Evolutionary conservation across 2,797 vertebrate species (phyloP).

Genomic region (Spinus pinus): DNA sequence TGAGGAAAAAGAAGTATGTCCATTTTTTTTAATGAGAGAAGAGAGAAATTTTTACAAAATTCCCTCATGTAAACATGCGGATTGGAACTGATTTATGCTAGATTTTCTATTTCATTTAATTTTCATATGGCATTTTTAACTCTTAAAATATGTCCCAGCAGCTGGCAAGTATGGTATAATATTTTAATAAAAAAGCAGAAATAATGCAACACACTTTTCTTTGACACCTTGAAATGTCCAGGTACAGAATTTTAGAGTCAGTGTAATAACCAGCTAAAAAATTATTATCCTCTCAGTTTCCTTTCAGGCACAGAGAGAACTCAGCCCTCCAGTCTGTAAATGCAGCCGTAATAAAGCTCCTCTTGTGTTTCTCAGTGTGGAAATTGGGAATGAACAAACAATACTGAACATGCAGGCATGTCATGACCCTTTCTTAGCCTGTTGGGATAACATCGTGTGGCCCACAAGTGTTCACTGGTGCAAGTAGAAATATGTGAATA

Average conservation of each 20-base stretch:
- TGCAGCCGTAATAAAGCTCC: not conserved
- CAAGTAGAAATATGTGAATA: not conserved
- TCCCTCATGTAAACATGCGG: not conserved
- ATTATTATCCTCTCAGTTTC: not conserved
- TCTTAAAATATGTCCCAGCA: not conserved
- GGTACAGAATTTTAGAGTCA: not conserved
- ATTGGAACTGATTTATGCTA: not conserved
- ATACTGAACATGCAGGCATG: not conserved
- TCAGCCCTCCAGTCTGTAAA: not conserved
- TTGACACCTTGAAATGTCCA: not conserved
- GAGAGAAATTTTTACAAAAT: not conserved
- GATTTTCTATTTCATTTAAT: not conserved
- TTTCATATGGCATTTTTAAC: not conserved
- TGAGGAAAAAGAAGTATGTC: not conserved
- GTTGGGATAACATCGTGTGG: not conserved
- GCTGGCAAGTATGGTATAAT: not conserved
- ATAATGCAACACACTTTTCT: not conserved
- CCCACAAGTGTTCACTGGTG: not conserved
- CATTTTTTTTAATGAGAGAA: slow-evolving; percentile 12
- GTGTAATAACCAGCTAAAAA: not conserved
- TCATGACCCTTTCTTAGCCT: not conserved
- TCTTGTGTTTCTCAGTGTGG: not conserved
- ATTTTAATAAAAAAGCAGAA: not conserved
- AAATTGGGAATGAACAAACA: not conserved
- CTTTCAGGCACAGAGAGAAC: not conserved